Evolutionary conservation across 2,888 invertebrate species (phyloP).

Genomic region (Tricholauxania praeusta): DNA sequence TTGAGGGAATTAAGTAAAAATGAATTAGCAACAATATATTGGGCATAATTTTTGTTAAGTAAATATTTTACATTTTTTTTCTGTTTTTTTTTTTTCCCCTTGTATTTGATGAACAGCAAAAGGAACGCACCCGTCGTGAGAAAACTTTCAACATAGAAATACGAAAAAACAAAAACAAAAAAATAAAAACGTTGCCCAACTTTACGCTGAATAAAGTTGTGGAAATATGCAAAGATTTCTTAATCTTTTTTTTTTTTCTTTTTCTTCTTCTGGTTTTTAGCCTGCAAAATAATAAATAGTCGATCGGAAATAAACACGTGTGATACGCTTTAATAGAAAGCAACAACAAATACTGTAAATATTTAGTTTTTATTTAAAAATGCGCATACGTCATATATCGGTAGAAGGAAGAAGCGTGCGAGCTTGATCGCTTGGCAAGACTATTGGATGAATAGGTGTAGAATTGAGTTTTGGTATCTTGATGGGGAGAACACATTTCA

Average conservation of each 20-base stretch:
- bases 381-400: not conserved
- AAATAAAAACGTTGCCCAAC: no score
- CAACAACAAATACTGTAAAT: conserved; percentile 21
- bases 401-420: no score
- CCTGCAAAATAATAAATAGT: conserved; percentile 9
- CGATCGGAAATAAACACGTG: conserved; percentile 27
- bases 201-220: no score
- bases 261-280: no score
- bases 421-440: no score
- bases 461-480: no score
- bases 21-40: no score
- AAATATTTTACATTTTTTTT: not conserved
- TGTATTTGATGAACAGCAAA: conserved; percentile 33
- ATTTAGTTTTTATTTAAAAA: conserved; percentile 24
- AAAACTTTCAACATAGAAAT: conserved; percentile 42
- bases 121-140: conserved; percentile 42
- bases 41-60: no score
- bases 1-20: no score
- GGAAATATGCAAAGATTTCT: conserved; percentile 2
- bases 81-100: not conserved
- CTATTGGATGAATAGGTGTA: no score
- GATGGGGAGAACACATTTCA: no score
- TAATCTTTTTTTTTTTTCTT: not conserved
- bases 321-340: conserved; percentile 1
- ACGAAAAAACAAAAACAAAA: not conserved